These are phyloP conservation scores for Drosophila emarginata DNA, from an alignment of 2,888 invertebrate genomes.

Conservation along the genomic window DNA sequence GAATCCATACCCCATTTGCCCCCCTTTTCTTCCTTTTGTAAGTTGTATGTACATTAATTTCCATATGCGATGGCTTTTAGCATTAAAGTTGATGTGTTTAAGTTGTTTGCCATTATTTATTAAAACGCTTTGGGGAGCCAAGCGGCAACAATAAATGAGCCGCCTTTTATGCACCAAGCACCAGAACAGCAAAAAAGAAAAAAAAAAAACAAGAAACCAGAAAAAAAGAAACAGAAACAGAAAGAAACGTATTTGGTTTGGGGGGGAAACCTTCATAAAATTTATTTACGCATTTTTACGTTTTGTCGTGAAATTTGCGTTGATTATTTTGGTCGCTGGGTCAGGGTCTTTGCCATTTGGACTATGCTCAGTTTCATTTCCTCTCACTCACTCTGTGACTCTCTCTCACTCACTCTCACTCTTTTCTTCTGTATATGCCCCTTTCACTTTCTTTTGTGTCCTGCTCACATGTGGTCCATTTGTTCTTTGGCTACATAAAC, in stretches of 20 bases:
- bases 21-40: slow-evolving; percentile 22
- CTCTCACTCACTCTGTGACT: slow-evolving; percentile 17
- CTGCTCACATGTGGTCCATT: slow-evolving; percentile 64
- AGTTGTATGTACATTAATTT: slow-evolving; percentile 32
- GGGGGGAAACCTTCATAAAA: slow-evolving; percentile 48
- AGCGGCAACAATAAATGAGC: slow-evolving; percentile 46
- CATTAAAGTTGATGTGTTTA: slow-evolving; percentile 55
- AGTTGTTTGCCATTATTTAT: slow-evolving; percentile 64
- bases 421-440: not conserved
- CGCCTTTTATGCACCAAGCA: slow-evolving; percentile 19
- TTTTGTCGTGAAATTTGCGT: slow-evolving; percentile 75
- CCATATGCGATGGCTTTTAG: slow-evolving; percentile 32
- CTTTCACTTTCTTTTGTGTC: slow-evolving; percentile 8
- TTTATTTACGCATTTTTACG: slow-evolving; percentile 78
- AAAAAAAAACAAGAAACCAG: not conserved
- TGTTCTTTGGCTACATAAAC: slow-evolving; percentile 72
- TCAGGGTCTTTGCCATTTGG: slow-evolving; percentile 35
- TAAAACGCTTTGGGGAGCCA: slow-evolving; percentile 45
- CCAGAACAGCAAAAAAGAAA: not conserved
- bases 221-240: not conserved
- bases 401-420: not conserved
- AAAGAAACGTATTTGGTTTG: not conserved
- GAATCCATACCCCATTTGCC: not conserved
- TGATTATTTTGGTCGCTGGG: slow-evolving; percentile 65
- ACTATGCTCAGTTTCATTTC: slow-evolving; percentile 7